Evolutionary conservation across 2,888 invertebrate species (phyloP).

Genomic region (Trilocha varians): DNA sequence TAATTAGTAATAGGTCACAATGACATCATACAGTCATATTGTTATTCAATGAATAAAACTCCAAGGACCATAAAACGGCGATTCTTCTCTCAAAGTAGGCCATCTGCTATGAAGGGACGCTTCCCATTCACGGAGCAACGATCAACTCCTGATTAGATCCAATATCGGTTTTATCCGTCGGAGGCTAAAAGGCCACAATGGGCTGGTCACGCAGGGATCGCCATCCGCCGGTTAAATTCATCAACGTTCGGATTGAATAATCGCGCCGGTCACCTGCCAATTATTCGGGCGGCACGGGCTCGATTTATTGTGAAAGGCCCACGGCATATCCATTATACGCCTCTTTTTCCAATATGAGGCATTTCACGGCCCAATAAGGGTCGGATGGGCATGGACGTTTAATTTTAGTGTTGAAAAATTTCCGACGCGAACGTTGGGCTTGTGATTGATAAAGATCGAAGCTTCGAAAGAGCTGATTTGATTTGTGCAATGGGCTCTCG

Average conservation of each 20-base stretch:
- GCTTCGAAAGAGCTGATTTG: neutral
- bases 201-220: conserved; percentile 1
- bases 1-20: too few species aligned
- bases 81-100: neutral
- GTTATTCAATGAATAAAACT: too few species aligned
- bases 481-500: neutral
- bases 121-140: conserved; percentile 1
- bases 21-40: too few species aligned
- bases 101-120: neutral
- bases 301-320: conserved; percentile 35
- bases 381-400: conserved; percentile 8
- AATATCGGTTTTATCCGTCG: neutral
- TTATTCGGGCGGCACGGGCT: conserved; percentile 28
- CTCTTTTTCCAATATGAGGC: conserved; percentile 32
- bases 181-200: conserved; percentile 1
- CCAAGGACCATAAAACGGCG: neutral
- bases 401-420: conserved; percentile 6
- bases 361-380: conserved; percentile 20
- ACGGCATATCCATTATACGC: conserved; percentile 30
- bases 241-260: conserved; percentile 41
- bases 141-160: neutral
- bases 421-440: neutral
- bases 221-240: conserved; percentile 29
- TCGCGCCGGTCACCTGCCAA: conserved; percentile 42
- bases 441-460: neutral